Evolutionary conservation across 2,888 invertebrate genomes (phyloP).

Genomic region (Eristalinus sepulchralis): DNA sequence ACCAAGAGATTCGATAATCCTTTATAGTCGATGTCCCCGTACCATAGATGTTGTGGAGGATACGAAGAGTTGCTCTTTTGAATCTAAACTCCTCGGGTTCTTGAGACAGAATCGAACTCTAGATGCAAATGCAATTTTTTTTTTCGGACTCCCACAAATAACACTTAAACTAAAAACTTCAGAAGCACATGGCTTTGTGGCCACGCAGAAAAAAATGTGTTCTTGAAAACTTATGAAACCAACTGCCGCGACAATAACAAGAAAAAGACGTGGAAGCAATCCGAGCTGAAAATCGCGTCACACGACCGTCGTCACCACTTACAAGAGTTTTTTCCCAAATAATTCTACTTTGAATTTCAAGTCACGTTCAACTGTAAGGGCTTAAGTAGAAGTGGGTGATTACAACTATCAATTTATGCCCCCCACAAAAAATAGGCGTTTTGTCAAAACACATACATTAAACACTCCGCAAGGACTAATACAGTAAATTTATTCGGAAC

Average conservation of each 20-base stretch:
- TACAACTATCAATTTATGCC: slow-evolving; percentile 22
- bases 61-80: background rate
- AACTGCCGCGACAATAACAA: background rate
- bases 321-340: background rate
- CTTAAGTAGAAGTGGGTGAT: slow-evolving; percentile 35
- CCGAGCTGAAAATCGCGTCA: slow-evolving; percentile 30
- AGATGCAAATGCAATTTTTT: slow-evolving; percentile 35
- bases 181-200: slow-evolving; percentile 29
- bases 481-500: slow-evolving; percentile 3
- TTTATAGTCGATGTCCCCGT: background rate
- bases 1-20: slow-evolving; percentile 54
- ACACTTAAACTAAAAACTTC: slow-evolving; percentile 13
- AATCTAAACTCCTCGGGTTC: slow-evolving; percentile 3
- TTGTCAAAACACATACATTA: background rate
- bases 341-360: slow-evolving; percentile 41
- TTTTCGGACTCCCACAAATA: slow-evolving; percentile 11
- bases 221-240: slow-evolving; percentile 23
- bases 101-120: too few relatives aligned
- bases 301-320: slow-evolving; percentile 6
- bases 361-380: slow-evolving; percentile 54
- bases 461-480: background rate
- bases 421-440: background rate
- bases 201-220: slow-evolving; percentile 13
- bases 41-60: background rate
- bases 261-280: background rate